phyloP scores from a whole-genome alignment of 1,140 invertebrate genomes.

The Carcinoscorpius rotundicauda region DNA sequence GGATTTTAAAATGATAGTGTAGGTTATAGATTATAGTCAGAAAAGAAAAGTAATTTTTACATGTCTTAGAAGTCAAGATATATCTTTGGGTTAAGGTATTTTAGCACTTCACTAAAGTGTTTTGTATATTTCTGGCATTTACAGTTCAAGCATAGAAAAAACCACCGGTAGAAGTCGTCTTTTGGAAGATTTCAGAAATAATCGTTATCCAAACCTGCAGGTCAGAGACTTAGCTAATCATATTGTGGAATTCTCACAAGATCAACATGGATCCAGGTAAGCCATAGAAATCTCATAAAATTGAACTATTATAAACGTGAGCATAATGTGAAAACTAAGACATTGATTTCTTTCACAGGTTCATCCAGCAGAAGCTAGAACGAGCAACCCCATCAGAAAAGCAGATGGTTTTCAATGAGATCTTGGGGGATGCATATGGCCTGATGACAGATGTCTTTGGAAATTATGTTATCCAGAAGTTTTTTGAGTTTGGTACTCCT shows the following conservation, averaged over 20 bases:
- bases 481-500: slow-evolving; percentile 96
- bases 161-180: slow-evolving; percentile 74
- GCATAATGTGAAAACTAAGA: no score
- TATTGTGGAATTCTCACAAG: slow-evolving; percentile 97
- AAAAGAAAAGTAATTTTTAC: no score
- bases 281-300: no score
- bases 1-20: no score
- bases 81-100: no score
- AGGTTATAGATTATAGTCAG: no score
- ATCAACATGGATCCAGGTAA: slow-evolving; percentile 90
- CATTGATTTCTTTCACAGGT: slow-evolving; percentile 32
- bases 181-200: slow-evolving; percentile 79
- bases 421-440: slow-evolving; percentile 82
- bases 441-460: slow-evolving; percentile 99
- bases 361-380: slow-evolving; percentile 99
- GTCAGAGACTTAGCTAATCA: slow-evolving; percentile 83
- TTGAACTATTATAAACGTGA: no score
- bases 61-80: no score
- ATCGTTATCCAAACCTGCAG: slow-evolving; percentile 80
- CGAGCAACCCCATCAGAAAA: slow-evolving; percentile 89
- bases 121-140: neutral
- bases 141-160: slow-evolving; percentile 19
- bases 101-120: no score
- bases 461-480: slow-evolving; percentile 99
- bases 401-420: slow-evolving; percentile 96